Conservation (phyloP, 2,113 vertebrate species). For the Eublepharis macularius region DNA sequence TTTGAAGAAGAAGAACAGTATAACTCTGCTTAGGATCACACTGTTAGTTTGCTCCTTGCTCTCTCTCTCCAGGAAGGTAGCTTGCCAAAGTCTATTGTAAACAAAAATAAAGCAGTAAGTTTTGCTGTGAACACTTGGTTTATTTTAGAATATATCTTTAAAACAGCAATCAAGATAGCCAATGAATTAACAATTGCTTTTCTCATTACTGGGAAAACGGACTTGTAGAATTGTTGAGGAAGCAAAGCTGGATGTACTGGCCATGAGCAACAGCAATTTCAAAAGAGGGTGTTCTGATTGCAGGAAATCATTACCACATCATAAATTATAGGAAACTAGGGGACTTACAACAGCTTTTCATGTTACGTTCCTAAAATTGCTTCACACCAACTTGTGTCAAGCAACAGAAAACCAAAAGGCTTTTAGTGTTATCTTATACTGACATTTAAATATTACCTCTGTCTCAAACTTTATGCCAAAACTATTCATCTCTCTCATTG, state of each 20-base stretch:
- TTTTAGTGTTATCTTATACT: neutral
- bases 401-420: neutral
- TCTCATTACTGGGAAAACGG: conserved; percentile 18
- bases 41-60: neutral
- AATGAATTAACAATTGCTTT: conserved; percentile 15
- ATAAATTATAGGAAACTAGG: conserved; percentile 13
- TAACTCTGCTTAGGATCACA: too few species aligned
- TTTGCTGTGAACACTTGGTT: neutral
- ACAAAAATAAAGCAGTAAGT: neutral
- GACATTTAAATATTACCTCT: neutral
- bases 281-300: conserved; percentile 1
- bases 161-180: conserved; percentile 2
- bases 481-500: too few species aligned
- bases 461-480: too few species aligned
- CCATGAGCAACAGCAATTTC: conserved; percentile 8
- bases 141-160: conserved; percentile 6
- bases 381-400: conserved; percentile 7
- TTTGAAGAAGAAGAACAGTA: too few species aligned
- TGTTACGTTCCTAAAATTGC: neutral
- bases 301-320: neutral
- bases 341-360: neutral
- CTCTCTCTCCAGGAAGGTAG: neutral
- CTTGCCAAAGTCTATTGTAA: neutral
- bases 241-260: neutral
- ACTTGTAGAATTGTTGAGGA: conserved; percentile 20